phyloP scores from a whole-genome alignment of 2,888 invertebrate species.

The Rhorus exstirpatorius region DNA sequence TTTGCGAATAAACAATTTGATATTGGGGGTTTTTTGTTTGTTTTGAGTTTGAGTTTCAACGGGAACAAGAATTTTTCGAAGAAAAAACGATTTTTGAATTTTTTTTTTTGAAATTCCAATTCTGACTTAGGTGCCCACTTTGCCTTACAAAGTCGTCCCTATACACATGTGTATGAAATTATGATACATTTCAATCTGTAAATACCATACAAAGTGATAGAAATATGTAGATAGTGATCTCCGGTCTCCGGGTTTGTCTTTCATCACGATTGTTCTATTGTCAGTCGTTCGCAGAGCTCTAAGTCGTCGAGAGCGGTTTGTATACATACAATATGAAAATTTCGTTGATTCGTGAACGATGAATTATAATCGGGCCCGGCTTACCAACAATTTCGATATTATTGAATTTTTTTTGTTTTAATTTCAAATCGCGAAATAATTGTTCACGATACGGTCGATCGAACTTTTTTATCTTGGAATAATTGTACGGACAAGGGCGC shows the following conservation, averaged over 20 bases:
- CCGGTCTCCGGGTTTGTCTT: neutral
- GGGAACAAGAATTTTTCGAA: no score
- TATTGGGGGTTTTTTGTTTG: no score
- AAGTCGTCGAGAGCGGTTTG: constrained; percentile 5
- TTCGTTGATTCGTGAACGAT: constrained; percentile 1
- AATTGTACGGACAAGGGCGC: constrained; percentile 9
- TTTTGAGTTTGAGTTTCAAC: no score
- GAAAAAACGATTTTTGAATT: no score
- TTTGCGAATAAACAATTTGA: no score
- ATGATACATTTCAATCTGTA: neutral
- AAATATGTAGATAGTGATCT: constrained; percentile 27
- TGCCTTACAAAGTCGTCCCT: no score
- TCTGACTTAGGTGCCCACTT: no score
- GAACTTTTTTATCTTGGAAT: constrained; percentile 9
- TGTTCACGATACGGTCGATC: neutral
- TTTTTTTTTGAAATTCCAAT: no score
- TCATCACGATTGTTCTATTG: constrained; percentile 25
- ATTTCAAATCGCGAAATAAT: neutral
- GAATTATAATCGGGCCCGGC: neutral
- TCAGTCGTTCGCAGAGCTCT: constrained; percentile 41
- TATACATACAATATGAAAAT: neutral
- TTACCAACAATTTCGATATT: neutral
- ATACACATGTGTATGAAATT: no score
- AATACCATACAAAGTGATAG: neutral
- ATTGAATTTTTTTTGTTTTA: neutral